phyloP scores from a whole-genome alignment of 1,140 invertebrate species.

The Hylaeus volcanicus region DNA sequence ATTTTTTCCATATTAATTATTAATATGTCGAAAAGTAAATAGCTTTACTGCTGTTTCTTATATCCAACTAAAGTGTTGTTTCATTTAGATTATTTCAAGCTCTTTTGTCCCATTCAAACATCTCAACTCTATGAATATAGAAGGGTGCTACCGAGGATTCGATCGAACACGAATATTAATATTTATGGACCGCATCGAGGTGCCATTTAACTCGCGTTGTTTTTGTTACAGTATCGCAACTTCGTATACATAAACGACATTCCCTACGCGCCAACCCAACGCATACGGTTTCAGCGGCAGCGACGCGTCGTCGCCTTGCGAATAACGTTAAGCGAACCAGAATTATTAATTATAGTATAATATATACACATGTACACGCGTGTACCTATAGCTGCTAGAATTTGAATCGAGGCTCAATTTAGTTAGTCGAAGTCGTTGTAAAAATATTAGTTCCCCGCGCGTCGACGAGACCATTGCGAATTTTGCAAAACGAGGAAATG shows the following conservation, averaged over 20 bases:
- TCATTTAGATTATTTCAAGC: no score
- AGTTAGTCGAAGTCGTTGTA: constrained; percentile 67
- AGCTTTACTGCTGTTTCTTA: no score
- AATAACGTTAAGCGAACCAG: neutral
- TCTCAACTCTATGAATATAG: no score
- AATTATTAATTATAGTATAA: neutral
- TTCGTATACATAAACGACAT: neutral
- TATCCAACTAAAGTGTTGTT: no score
- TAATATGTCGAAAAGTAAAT: no score
- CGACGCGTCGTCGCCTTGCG: neutral
- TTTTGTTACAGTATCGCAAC: neutral
- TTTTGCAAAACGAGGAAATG: no score
- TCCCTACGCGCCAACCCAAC: neutral
- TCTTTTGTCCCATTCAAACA: no score
- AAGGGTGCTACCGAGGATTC: no score
- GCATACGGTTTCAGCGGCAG: neutral
- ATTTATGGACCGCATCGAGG: no score
- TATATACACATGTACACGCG: constrained; percentile 3
- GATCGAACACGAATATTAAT: no score
- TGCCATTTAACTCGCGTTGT: no score
- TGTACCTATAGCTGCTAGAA: constrained; percentile 64
- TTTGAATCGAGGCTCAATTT: constrained; percentile 77
- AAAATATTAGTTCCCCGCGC: constrained; percentile 22
- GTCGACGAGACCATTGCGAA: constrained; percentile 1
- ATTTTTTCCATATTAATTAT: no score